Conservation (phyloP, 2,113 vertebrate genomes). For the Engystomops pustulosus region DNA sequence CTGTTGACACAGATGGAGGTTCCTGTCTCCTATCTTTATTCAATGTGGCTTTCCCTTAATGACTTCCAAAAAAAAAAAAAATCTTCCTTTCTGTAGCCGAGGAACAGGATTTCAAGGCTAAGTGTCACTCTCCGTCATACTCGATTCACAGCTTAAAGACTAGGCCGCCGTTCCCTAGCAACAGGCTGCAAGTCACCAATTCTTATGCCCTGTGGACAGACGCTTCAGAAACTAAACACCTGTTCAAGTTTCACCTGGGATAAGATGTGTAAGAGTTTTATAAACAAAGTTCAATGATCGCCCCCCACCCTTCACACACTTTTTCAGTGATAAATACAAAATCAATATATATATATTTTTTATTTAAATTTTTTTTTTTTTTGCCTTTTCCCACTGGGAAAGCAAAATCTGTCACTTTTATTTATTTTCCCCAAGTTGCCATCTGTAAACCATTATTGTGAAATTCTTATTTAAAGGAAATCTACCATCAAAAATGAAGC, state of each 20-base stretch:
- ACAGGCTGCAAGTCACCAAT: slow-evolving; percentile 84
- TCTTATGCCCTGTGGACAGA: slow-evolving; percentile 72
- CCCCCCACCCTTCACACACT: not conserved
- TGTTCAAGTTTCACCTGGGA: slow-evolving; percentile 72
- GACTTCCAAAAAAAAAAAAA: slow-evolving; percentile 60
- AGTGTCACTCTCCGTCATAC: slow-evolving; percentile 75
- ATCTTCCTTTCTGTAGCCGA: slow-evolving; percentile 61
- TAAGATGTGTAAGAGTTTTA: slow-evolving; percentile 56
- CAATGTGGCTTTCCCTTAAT: not conserved
- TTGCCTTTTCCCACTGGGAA: not conserved
- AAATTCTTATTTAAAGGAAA: too few species aligned
- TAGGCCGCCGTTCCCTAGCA: slow-evolving; percentile 81
- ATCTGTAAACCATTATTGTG: slow-evolving; percentile 29
- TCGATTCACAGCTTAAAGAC: slow-evolving; percentile 77
- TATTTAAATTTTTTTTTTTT: not conserved
- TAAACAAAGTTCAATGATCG: slow-evolving; percentile 19
- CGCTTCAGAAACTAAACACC: slow-evolving; percentile 62
- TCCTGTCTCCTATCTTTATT: not conserved
- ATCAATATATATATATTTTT: slow-evolving; percentile 27
- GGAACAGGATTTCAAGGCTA: slow-evolving; percentile 67
- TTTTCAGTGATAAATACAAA: slow-evolving; percentile 2
- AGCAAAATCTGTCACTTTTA: slow-evolving; percentile 7
- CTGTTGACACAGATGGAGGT: too few species aligned
- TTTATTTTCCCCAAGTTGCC: not conserved
- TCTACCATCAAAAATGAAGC: too few species aligned